A percentile compares a stretch with the other conserved stretches of the same genome.
phyloP scores from a whole-genome alignment of 2,888 invertebrate species.

The Sphinx pinastri region DNA sequence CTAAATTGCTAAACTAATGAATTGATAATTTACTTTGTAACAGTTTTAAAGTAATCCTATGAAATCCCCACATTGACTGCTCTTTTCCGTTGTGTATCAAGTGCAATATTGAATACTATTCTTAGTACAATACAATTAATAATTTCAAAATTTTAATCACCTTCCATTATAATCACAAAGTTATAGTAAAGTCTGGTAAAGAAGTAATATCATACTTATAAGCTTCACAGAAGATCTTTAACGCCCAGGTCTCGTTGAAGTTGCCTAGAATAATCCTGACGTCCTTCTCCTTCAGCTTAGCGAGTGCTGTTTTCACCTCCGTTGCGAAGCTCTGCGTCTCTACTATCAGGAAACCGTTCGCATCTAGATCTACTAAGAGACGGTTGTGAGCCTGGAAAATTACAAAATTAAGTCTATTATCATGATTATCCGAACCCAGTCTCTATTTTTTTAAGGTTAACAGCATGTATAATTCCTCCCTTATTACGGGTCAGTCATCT shows the following conservation, averaged over 20 bases:
- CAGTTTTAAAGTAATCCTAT: no score
- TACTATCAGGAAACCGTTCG: constrained; percentile 90
- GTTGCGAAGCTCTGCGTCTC: constrained; percentile 96
- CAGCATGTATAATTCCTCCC: no score
- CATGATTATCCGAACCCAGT: background rate
- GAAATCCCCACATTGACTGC: no score
- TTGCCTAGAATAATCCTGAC: constrained; percentile 97
- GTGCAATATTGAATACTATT: no score
- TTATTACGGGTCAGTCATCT: no score
- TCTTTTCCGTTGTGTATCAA: no score
- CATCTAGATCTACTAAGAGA: constrained; percentile 93
- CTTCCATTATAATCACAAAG: background rate
- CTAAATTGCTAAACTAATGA: no score
- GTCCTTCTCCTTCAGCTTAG: constrained; percentile 94
- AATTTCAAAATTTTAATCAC: no score
- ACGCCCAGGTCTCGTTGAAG: constrained; percentile 97
- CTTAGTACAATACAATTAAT: no score
- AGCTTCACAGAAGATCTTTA: constrained; percentile 94
- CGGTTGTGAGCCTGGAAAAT: constrained; percentile 90
- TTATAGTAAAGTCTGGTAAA: background rate
- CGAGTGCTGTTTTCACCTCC: constrained; percentile 91
- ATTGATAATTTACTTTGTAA: no score
- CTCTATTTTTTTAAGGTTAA: no score
- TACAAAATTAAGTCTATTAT: background rate
- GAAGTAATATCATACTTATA: constrained; percentile 81